Evolutionary conservation across 2,113 vertebrate species (phyloP).

Genomic region (Phylloscopus trochiloides): DNA sequence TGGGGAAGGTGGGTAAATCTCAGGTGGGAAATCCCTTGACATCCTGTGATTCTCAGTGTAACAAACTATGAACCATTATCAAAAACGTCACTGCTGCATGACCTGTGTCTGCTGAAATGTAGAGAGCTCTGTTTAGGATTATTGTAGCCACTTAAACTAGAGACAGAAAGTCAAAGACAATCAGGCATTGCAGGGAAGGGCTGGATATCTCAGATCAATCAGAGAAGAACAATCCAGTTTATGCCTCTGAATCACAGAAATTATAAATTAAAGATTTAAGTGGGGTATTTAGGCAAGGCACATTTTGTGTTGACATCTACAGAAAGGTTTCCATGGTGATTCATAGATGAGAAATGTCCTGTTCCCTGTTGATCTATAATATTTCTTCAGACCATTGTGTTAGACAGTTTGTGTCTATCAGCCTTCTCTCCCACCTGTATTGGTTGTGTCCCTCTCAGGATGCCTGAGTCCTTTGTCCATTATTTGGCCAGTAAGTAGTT

Average conservation of each 20-base stretch:
- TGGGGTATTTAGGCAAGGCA: background rate
- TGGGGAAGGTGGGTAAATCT: background rate
- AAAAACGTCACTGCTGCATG: background rate
- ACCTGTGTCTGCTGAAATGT: background rate
- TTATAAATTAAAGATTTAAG: background rate
- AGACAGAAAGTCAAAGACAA: background rate
- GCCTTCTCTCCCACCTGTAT: background rate
- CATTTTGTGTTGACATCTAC: background rate
- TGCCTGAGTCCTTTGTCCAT: background rate
- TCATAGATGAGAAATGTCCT: background rate
- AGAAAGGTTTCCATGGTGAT: background rate
- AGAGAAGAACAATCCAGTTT: background rate
- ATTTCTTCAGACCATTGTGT: background rate
- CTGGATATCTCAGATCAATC: background rate
- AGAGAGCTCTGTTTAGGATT: background rate
- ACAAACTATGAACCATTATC: background rate
- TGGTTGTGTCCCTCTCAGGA: background rate
- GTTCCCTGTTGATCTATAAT: background rate
- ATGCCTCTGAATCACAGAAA: background rate
- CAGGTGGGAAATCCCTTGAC: constrained; percentile 16
- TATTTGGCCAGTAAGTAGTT: background rate
- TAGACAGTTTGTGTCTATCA: background rate
- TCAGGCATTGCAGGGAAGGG: background rate
- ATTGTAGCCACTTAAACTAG: background rate
- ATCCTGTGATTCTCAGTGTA: background rate